Evolutionary conservation across 2,113 vertebrate genomes (phyloP).

Genomic region (Phylloscopus whistleri): DNA sequence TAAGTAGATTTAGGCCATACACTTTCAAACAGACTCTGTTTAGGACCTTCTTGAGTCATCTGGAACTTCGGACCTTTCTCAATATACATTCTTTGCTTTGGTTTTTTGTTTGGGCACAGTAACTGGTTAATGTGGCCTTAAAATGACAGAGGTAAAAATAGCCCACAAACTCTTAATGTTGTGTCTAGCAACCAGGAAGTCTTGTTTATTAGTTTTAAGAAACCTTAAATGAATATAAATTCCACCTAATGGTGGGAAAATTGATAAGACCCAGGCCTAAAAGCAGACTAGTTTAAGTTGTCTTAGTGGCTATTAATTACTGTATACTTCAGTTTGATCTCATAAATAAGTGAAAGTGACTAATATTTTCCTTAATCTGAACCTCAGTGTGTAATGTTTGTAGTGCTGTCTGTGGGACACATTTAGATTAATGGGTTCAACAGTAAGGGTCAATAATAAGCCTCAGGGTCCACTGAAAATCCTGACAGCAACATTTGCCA

Average conservation of each 20-base stretch:
- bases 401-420: not conserved
- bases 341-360: constrained; percentile 44
- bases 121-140: not conserved
- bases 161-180: not conserved
- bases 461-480: not conserved
- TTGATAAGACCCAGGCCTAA: not conserved
- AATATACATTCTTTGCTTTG: not conserved
- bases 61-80: not conserved
- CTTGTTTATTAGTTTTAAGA: not conserved
- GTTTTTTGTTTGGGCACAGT: not conserved
- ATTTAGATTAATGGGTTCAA: constrained; percentile 51
- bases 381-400: constrained; percentile 1
- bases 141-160: not conserved
- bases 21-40: not conserved
- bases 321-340: not conserved
- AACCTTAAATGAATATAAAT: not conserved
- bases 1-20: not conserved
- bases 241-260: not conserved
- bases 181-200: not conserved
- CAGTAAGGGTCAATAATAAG: constrained; percentile 45
- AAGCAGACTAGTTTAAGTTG: not conserved
- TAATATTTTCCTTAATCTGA: constrained; percentile 48
- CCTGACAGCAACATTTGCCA: constrained; percentile 42
- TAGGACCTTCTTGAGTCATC: not conserved
- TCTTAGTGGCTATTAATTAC: constrained; percentile 6